phyloP scores from a whole-genome alignment of 2,888 invertebrate genomes.

The Rhagium mordax region DNA sequence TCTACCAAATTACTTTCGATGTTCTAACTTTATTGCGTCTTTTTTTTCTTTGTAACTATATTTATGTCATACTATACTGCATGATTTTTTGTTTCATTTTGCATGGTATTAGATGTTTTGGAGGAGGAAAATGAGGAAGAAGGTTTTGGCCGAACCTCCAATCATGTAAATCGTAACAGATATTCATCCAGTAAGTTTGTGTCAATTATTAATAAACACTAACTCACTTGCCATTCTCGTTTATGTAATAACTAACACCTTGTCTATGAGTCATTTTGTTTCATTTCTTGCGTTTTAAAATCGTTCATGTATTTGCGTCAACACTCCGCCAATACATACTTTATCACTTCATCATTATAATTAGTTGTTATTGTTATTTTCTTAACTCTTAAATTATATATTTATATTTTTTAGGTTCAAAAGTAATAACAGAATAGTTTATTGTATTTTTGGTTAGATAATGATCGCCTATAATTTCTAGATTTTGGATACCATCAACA shows the following conservation, averaged over 20 bases:
- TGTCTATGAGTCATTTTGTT: no score
- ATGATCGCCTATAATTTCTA: no score
- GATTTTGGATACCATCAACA: no score
- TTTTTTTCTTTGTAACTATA: slow-evolving; percentile 1
- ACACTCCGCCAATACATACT: no score
- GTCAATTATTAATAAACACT: slow-evolving; percentile 12
- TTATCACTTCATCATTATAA: no score
- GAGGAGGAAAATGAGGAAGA: slow-evolving; percentile 73
- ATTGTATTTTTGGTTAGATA: no score
- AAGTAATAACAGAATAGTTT: no score
- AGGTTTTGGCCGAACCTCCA: slow-evolving; percentile 47
- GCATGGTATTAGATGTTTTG: slow-evolving; percentile 70
- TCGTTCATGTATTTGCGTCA: no score
- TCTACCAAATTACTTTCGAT: background rate
- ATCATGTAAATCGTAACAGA: slow-evolving; percentile 68
- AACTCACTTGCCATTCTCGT: background rate
- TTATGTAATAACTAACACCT: background rate
- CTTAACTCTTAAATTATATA: no score
- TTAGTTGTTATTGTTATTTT: no score
- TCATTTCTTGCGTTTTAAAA: no score
- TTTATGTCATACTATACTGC: slow-evolving; percentile 41
- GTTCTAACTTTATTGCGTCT: background rate
- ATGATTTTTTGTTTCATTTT: slow-evolving; percentile 42
- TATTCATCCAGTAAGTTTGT: slow-evolving; percentile 75
- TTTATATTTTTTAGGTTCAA: no score